Conservation (phyloP, 2,888 invertebrate genomes). For the Mermis nigrescens region DNA sequence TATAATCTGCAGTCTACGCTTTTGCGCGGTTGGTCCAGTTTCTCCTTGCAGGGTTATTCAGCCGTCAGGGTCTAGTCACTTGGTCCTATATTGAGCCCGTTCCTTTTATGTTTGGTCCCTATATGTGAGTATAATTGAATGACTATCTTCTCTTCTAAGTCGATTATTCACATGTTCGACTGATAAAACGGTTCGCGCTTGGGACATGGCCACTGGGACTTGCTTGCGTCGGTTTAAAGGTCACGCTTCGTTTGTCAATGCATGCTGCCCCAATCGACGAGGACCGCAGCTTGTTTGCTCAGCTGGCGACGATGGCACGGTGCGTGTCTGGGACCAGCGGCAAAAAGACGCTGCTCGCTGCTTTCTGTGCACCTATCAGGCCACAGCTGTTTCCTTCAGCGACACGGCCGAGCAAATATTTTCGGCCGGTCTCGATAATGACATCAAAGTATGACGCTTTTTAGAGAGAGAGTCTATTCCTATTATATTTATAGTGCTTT, state of each 20-base stretch:
- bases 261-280: constrained; percentile 48
- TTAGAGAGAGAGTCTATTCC: background rate
- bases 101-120: too few species aligned
- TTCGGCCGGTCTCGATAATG: constrained; percentile 86
- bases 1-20: too few species aligned
- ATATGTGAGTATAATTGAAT: too few species aligned
- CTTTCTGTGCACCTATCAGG: constrained; percentile 39
- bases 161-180: constrained; percentile 61
- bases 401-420: constrained; percentile 87
- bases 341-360: constrained; percentile 53
- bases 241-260: constrained; percentile 44
- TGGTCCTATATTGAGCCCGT: too few species aligned
- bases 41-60: too few species aligned
- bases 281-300: constrained; percentile 76
- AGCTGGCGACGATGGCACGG: constrained; percentile 80
- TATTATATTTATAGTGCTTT: background rate
- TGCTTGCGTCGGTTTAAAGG: constrained; percentile 63
- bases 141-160: too few species aligned
- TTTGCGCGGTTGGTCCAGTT: too few species aligned
- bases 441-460: constrained; percentile 51
- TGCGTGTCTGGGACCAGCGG: constrained; percentile 65
- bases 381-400: constrained; percentile 73
- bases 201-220: constrained; percentile 75
- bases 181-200: constrained; percentile 78
- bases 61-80: too few species aligned